Evolutionary conservation across 2,888 invertebrate genomes (phyloP).

Genomic region (Scotopteryx bipunctaria): DNA sequence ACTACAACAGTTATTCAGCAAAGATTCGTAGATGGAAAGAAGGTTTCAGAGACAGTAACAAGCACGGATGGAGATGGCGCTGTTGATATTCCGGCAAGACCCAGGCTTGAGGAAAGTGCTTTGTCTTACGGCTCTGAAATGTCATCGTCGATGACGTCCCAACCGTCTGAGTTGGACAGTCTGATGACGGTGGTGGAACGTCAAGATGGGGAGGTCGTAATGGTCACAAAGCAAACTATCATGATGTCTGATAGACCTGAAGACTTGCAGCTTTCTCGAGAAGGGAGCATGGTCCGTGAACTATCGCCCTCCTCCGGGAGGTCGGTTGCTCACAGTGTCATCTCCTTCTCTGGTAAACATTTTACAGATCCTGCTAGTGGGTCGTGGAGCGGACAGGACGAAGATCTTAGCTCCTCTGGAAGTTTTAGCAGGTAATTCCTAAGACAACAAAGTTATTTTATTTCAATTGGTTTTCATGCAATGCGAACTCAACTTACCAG

Average conservation of each 20-base stretch:
- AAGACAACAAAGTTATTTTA: not conserved
- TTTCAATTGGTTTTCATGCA: no score
- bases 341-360: constrained; percentile 76
- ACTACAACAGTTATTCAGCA: constrained; percentile 77
- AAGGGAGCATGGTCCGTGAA: constrained; percentile 72
- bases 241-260: constrained; percentile 70
- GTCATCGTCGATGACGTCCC: constrained; percentile 78
- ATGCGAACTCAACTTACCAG: no score
- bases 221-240: constrained; percentile 65
- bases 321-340: constrained; percentile 76
- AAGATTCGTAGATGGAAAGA: constrained; percentile 75
- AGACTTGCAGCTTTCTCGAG: constrained; percentile 72
- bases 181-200: constrained; percentile 76
- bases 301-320: constrained; percentile 80
- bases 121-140: constrained; percentile 79
- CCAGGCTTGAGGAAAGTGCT: constrained; percentile 65
- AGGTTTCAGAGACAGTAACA: constrained; percentile 72
- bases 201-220: constrained; percentile 76
- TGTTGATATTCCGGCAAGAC: constrained; percentile 71
- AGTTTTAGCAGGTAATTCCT: constrained; percentile 77
- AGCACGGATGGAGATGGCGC: constrained; percentile 72
- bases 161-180: constrained; percentile 79
- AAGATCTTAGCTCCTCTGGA: constrained; percentile 79
- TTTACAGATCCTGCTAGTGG: constrained; percentile 83
- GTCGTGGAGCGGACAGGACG: constrained; percentile 81